Evolutionary conservation across 2,797 vertebrate genomes (phyloP).

Genomic region (Syngnathus rostellatus): DNA sequence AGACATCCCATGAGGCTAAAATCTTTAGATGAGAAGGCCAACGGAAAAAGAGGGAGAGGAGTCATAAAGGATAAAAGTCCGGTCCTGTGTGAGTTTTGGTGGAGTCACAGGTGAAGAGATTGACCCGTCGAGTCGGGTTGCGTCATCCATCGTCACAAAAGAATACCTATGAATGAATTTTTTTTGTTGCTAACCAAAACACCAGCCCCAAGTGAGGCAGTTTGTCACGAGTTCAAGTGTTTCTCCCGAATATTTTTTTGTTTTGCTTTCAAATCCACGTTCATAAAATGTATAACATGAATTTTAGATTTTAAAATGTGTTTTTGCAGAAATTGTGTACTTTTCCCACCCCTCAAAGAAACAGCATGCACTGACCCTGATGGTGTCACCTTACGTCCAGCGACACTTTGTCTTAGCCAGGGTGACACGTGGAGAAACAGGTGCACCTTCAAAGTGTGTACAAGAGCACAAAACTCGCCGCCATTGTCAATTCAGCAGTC

Average conservation of each 20-base stretch:
- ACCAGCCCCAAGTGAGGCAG: too few relatives aligned
- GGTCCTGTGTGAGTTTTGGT: not conserved
- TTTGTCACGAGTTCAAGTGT: too few relatives aligned
- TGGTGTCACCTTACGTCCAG: constrained; percentile 22
- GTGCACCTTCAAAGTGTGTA: constrained; percentile 40
- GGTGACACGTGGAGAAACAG: constrained; percentile 36
- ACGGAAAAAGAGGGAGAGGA: constrained; percentile 11
- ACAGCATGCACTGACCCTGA: constrained; percentile 6
- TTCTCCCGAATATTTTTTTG: too few relatives aligned
- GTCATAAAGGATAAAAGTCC: constrained; percentile 2
- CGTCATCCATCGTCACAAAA: not conserved
- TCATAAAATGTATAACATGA: too few relatives aligned
- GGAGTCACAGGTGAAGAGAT: not conserved
- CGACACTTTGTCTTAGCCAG: constrained; percentile 7
- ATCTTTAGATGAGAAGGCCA: constrained; percentile 10
- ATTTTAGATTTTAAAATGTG: too few relatives aligned
- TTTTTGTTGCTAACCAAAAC: too few relatives aligned
- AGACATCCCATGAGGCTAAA: not conserved
- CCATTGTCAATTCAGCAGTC: constrained; percentile 5
- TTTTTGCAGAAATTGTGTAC: not conserved
- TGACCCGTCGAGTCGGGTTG: not conserved
- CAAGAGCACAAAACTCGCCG: not conserved
- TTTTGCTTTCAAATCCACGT: too few relatives aligned
- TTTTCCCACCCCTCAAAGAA: constrained; percentile 30
- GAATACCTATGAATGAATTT: not conserved